Base-by-base conservation (phyloP, 2,888 invertebrate species). In the Acleris emargana region DNA sequence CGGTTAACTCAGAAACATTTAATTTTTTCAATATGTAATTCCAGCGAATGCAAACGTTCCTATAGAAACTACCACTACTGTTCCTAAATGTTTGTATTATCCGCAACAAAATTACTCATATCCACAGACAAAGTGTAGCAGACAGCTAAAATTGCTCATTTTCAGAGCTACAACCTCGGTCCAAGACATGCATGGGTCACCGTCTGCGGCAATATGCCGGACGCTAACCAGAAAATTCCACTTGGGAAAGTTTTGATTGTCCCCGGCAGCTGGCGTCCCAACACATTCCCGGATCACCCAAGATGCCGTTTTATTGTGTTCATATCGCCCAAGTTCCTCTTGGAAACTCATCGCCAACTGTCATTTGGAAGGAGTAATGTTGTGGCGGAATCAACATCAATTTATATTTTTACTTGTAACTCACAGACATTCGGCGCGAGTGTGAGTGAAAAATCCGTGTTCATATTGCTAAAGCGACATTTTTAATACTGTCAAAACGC, bases 201-300 rank as follows among this genome's bases (percentile, higher is more conserved):
- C 84, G 86, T 87, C 87, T 80, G 72, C 72, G 72, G 82, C 87
- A 88, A 84, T 85, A 82, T 80, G 74, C 78, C 83, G 84, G 88
- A 88, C 87, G 83, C 82, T 87, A 83, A 91, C 85, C 89, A 91
- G 91, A 91, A 92, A 91, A 91, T 91, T 88, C 88, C 89, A 76
- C 79, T 79, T 78, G 79, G 82, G 81, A 87, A 93, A 93, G 92
- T 93, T 93, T 93, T 91, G 93, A 93, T 93, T 93, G 92, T 91
- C 89, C 87, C 81, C 82, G 86, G 87, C 93, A 92, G 90, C 86
- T 89, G 91, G 88, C 92, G 89, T 91, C 90, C 91, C 83, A 84
- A 86, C 88, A 87, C 88, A 89, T 89, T 88, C 86, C 80, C 78
- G 81, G 80, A 83, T 87, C 82, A 78, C 79, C 79, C 83, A 80